Base-by-base conservation (phyloP, 1,140 invertebrate genomes). In the Hyles vespertilio region DNA sequence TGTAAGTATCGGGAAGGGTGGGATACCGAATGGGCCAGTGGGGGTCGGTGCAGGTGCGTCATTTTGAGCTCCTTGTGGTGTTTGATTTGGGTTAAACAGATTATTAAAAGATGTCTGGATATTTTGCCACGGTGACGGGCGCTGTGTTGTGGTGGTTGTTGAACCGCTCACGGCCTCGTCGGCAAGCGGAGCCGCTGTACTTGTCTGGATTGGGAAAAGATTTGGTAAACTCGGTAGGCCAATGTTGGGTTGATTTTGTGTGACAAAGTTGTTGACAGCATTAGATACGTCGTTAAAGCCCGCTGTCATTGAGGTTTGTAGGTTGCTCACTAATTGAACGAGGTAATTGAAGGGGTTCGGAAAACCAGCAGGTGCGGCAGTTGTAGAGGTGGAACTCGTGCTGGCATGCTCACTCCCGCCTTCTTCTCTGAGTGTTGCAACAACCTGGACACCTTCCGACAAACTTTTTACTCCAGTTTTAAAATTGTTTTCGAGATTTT, bases 401-500 rank as follows among this genome's bases (percentile, higher is more conserved):
- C 48, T 51, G 11, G 59, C 57, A n/a, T 63, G 54, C 56, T 78
- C 72, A 40, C 8, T 40, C 36, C 5, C 8, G 34, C 72, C 69
- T 59, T 82, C 80, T 52, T 72, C 77, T 55, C 69, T 80, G 7
- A 80, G 48, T 6, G 66, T 69, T 0, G 75, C 66, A 2, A 79
- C 63, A n/a, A 77, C 57, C 53, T 75, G 65, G 2, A 83, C 74
- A 7, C 79, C 84, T 52, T 81, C 79, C 11, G 69, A 61, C 45
- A 87, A 66, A 50, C 68, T 72, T 46, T 75, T 60, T 7, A 85
- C 61, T 9, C 77, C 79, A 2, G 48, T 58, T 8, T 78, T 59
- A 59, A 87, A 85, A 40, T 79, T 80, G 32, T 67, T 56, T 50
- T 83, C 63, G n/a, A 87, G 57, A 40, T 51, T 57, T 59, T 74